Conservation (phyloP, 2,888 invertebrate species). For the Nemotelus pantherinus region DNA sequence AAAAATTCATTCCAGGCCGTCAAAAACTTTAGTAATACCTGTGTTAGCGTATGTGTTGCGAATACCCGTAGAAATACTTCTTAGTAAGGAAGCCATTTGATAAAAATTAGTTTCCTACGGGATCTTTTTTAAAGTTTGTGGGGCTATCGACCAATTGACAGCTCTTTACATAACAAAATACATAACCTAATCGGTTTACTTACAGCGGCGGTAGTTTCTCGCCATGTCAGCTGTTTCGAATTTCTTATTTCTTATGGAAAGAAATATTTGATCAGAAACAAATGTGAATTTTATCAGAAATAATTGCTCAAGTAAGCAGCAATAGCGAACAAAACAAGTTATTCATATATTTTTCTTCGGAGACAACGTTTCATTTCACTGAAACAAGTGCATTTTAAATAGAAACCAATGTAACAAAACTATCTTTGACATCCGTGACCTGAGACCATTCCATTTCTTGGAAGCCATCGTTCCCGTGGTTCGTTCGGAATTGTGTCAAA, state of each 20-base stretch:
- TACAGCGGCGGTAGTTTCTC: constrained; percentile 11
- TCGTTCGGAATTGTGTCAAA: constrained; percentile 17
- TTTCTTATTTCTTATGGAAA: too few species aligned
- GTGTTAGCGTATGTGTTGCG: constrained; percentile 54
- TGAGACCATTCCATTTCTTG: constrained; percentile 37
- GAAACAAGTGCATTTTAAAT: neutral
- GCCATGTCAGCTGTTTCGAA: too few species aligned
- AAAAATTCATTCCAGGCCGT: neutral
- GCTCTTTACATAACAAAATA: constrained; percentile 32
- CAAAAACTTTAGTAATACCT: neutral
- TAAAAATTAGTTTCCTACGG: constrained; percentile 19
- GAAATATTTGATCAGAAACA: too few species aligned
- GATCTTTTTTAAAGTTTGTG: constrained; percentile 45
- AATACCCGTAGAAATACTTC: constrained; percentile 59
- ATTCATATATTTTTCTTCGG: neutral
- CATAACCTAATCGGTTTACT: constrained; percentile 19
- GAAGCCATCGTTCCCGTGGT: constrained; percentile 7
- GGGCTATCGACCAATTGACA: neutral
- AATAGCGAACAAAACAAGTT: too few species aligned
- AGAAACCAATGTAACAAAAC: neutral
- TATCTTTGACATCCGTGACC: constrained; percentile 14
- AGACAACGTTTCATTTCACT: neutral
- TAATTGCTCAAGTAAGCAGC: too few species aligned
- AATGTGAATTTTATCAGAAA: too few species aligned
- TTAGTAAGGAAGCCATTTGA: constrained; percentile 61